Base-by-base conservation (phyloP, 2,888 invertebrate species). In the Heliconius erato region DNA sequence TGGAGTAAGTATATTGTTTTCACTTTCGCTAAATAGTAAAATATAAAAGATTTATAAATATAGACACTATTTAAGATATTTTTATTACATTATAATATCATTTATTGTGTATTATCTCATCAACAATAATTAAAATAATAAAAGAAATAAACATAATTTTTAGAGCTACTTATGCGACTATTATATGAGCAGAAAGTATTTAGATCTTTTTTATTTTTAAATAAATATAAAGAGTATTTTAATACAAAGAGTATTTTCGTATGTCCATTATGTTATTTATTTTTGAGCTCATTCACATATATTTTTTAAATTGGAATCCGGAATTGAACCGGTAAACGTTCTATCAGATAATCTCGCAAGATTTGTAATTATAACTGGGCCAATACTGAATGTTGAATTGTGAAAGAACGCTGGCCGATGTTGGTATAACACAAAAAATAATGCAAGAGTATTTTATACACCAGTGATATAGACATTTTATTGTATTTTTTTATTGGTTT, bases 401-500 rank as follows among this genome's bases (percentile, higher is more conserved):
- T 26, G 76, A 76, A 76, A 76, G 3, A 59, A 32, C 26, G 32
- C 32, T 35, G 54, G 59, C 6, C 59, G n/a, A 35, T 40, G 63
- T 63, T n/a, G 9, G 35, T 40, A n/a, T n/a, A 35, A 63, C 35
- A 63, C 40, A 59, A 63, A 59, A 32, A 12, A 63, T 76, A 76
- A 76, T 59, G 63, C 63, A 76, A 74, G 59, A 35, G n/a, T 40
- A 35, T 76, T 76, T 63, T 76, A 63, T 74, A 76, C 12, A 63
- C 16, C n/a, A 63, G 63, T 63, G 32, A 63, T 76, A 63, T 63
- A n/a, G 14, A n/a, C 14, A 11, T 76, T 76, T 76, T 63, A 76
- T 76, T 23, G 59, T 76, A 2, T 26, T n/a, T 54, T n/a, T 76
- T 72, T 72, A 72, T 72, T 9, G 72, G 14, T 44, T 49, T 26